These are phyloP conservation scores for Cladopsammia gracilis DNA, from an alignment of 64 coral and sea anemone species.

Conservation along the genomic window DNA sequence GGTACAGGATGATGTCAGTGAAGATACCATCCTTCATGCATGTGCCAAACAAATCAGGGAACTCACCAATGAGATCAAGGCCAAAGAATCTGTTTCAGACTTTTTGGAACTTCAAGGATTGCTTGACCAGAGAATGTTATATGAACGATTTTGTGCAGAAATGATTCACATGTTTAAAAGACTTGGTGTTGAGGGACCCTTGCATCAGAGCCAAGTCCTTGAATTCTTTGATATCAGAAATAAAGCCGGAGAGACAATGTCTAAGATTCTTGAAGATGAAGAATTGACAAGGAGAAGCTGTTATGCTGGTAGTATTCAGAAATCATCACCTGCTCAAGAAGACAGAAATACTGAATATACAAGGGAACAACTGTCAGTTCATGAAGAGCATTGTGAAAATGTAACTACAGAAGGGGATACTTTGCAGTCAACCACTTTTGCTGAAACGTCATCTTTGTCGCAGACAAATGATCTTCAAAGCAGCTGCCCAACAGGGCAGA, in stretches of 20 bases:
- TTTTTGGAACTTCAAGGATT: not conserved
- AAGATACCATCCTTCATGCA: conserved; percentile 8
- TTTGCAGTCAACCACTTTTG: not conserved
- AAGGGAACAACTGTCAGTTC: not conserved
- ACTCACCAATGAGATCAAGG: not conserved
- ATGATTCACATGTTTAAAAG: not conserved
- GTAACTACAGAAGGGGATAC: not conserved
- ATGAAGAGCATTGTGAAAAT: not conserved
- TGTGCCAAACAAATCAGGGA: not conserved
- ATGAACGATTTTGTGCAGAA: not conserved
- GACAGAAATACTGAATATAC: not conserved
- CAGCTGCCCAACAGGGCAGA: not conserved
- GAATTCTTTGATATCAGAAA: conserved; percentile 1
- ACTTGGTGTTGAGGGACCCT: not conserved
- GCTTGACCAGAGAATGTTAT: conserved; percentile 8
- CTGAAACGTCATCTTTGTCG: not conserved
- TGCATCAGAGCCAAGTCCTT: not conserved
- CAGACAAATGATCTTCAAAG: not conserved
- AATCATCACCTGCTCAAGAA: not conserved
- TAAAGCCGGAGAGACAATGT: not conserved
- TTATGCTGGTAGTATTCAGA: not conserved
- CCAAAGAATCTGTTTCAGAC: not conserved
- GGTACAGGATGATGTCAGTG: not conserved
- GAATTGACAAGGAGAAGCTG: not conserved
- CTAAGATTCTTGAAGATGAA: not conserved